phyloP scores from a whole-genome alignment of 2,113 vertebrate genomes.

The Pangasianodon hypophthalmus region DNA sequence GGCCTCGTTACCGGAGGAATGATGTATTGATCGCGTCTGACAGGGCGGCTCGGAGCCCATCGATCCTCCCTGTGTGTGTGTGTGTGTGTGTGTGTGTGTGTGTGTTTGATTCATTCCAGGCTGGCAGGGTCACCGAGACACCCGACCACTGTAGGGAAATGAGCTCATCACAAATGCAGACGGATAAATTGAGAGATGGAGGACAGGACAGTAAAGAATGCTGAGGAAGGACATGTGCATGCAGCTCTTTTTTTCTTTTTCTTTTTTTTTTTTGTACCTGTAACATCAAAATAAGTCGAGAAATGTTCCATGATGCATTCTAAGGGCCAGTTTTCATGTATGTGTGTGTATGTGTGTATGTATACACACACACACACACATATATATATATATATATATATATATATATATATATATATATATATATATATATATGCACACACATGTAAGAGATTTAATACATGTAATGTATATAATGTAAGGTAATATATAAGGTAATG shows the following conservation, averaged over 20 bases:
- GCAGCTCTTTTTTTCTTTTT: too few species aligned
- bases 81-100: conserved; percentile 27
- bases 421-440: too few species aligned
- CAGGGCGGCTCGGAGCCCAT: conserved; percentile 84
- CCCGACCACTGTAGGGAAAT: conserved; percentile 75
- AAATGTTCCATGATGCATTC: background rate
- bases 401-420: too few species aligned
- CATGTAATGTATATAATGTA: too few species aligned
- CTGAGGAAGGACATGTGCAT: background rate
- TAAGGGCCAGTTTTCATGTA: background rate
- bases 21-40: conserved; percentile 91
- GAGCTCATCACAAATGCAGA: conserved; percentile 72
- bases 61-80: conserved; percentile 67
- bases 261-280: background rate
- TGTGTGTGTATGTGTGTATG: too few species aligned
- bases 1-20: conserved; percentile 87
- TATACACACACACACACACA: too few species aligned
- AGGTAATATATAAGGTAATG: too few species aligned
- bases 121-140: conserved; percentile 76
- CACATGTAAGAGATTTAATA: too few species aligned
- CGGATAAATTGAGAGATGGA: conserved; percentile 50
- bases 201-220: background rate
- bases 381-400: too few species aligned
- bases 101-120: conserved; percentile 71
- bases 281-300: background rate